phyloP scores from a whole-genome alignment of 2,797 vertebrate genomes.

The Apogon talboti region DNA sequence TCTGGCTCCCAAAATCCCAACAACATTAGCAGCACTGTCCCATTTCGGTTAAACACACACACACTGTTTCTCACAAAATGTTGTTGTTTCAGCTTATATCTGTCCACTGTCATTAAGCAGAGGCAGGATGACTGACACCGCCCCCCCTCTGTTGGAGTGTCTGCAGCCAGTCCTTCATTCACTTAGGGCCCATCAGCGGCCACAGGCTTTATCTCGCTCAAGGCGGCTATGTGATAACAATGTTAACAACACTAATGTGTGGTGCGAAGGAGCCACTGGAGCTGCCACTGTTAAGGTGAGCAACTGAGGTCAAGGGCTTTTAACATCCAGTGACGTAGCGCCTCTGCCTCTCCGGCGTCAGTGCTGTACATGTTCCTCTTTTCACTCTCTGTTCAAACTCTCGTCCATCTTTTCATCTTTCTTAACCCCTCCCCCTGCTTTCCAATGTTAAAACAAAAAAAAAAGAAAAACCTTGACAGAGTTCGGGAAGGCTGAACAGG shows the following conservation, averaged over 20 bases:
- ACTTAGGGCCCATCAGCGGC: conserved; percentile 68
- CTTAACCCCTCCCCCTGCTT: conserved; percentile 6
- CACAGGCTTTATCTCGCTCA: conserved; percentile 78
- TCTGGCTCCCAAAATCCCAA: conserved; percentile 85
- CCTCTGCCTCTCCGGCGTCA: conserved; percentile 3
- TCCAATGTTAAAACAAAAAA: conserved; percentile 45
- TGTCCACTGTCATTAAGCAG: conserved; percentile 70
- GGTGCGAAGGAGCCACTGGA: conserved; percentile 67
- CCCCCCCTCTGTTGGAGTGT: conserved; percentile 58
- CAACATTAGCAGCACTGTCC: conserved; percentile 81
- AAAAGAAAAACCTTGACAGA: conserved; percentile 32
- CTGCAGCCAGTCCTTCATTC: conserved; percentile 71
- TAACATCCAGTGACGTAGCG: conserved; percentile 60
- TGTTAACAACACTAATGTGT: conserved; percentile 81
- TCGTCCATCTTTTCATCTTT: conserved; percentile 27
- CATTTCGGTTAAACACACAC: conserved; percentile 60
- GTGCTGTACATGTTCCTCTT: background rate
- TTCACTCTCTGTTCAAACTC: conserved; percentile 17
- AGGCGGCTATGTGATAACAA: conserved; percentile 82
- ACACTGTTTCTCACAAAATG: conserved; percentile 50
- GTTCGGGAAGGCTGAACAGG: conserved; percentile 55
- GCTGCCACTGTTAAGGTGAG: conserved; percentile 74
- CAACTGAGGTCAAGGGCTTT: conserved; percentile 76
- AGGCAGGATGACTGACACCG: conserved; percentile 63
- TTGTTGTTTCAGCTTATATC: conserved; percentile 73